Evolutionary conservation across 2,113 vertebrate species (phyloP), one percentile per base, ranked within the genome.

Genomic region (Protomyctophum bolini): DNA sequence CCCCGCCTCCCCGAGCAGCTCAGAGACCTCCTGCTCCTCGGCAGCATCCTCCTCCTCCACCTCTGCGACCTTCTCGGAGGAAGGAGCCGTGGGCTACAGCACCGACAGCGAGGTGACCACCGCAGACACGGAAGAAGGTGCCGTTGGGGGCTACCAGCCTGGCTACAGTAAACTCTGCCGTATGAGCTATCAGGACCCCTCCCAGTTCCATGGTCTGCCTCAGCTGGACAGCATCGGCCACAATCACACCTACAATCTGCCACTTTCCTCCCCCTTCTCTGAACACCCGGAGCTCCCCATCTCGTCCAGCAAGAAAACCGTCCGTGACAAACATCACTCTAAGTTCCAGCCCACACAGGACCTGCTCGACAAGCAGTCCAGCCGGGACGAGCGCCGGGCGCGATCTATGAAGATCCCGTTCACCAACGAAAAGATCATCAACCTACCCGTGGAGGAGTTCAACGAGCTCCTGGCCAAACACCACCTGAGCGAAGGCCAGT

Each of bases 241-340:
- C 91, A 99, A 99, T 85, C 98, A 99, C 76, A 98, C 97, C 0
- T 99, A 99, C 83, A 99, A 98, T 91, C 94, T 98, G 89, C 95
- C 95, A 0, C 94, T 97, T 71, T 45, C 80, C 87, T 70, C 73
- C 49, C 87, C 59, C 67, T 90, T 90, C 79, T 11, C 88, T 0
- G 92, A 93, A 70, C 86, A 81, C 54, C 85, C 94, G 0, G 94
- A 96, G 29, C 89, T 94, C 73, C 91, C 94, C 0, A 56, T 86
- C 0, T 72, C 94, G 9, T 55, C 83, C 1, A 90, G 83, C 28
- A 97, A 96, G 91, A 97, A 97, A 77, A 86, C 81, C 33, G 77
- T 82, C 65, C 94, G 94, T 56, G 95, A 96, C 82, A 96, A 96
- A 60, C 93, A 94, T 1, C 78, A 76, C 73, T 86, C 84, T 0